Percentiles rank a stretch among this genome's conserved stretches.
phyloP scores from a whole-genome alignment of 2,113 vertebrate genomes.

The Gallinago media region DNA sequence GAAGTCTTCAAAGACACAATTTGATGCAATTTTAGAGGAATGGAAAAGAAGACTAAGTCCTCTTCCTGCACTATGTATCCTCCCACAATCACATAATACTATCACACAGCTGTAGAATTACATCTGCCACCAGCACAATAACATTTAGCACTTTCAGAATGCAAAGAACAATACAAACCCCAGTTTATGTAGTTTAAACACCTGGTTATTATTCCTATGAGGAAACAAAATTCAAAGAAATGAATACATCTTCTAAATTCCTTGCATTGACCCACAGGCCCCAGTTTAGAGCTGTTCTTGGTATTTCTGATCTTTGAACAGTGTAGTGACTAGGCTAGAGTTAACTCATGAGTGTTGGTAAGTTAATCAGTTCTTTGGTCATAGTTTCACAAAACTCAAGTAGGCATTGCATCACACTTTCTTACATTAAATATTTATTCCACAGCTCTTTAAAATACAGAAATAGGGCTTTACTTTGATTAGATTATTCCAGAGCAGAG shows the following conservation, averaged over 20 bases:
- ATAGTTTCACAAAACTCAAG: neutral
- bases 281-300: neutral
- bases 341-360: neutral
- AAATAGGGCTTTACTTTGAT: neutral
- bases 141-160: neutral
- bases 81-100: neutral
- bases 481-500: neutral
- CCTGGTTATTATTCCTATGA: neutral
- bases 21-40: neutral
- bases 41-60: neutral
- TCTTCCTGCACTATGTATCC: neutral
- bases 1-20: neutral
- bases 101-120: neutral
- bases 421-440: neutral
- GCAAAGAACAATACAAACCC: neutral
- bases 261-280: neutral
- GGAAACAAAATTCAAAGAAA: neutral
- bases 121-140: neutral
- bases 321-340: neutral
- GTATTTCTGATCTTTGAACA: neutral
- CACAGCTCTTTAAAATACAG: neutral
- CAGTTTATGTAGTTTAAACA: neutral
- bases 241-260: neutral
- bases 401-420: neutral
- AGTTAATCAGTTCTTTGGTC: neutral